These are phyloP conservation scores for Cetoscarus ocellatus DNA, from an alignment of 2,797 vertebrate genomes.

Conservation along the genomic window DNA sequence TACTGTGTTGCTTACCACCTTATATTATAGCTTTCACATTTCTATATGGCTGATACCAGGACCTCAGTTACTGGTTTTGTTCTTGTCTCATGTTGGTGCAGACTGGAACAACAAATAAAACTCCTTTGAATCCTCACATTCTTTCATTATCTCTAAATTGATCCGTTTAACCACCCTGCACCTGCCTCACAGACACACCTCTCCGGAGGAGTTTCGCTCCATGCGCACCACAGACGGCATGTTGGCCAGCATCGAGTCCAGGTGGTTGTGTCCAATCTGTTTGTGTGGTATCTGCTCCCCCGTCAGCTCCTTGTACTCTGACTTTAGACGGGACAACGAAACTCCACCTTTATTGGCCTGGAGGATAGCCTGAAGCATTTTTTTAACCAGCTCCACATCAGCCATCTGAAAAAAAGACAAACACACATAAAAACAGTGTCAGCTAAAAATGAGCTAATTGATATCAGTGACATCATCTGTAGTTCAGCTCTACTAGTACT, in stretches of 20 bases:
- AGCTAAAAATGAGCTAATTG: too few species aligned
- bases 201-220: slow-evolving; percentile 87
- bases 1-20: too few species aligned
- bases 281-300: slow-evolving; percentile 93
- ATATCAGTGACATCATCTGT: too few species aligned
- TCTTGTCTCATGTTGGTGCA: too few species aligned
- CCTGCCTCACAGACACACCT: slow-evolving; percentile 80
- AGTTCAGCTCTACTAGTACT: too few species aligned
- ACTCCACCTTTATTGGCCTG: slow-evolving; percentile 89
- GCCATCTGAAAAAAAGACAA: slow-evolving; percentile 85
- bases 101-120: too few species aligned
- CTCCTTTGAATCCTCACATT: too few species aligned
- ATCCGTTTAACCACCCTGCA: neutral
- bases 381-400: slow-evolving; percentile 89
- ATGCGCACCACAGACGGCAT: slow-evolving; percentile 90
- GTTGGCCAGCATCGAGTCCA: slow-evolving; percentile 88
- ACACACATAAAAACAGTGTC: neutral
- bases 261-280: slow-evolving; percentile 88
- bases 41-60: too few species aligned
- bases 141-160: too few species aligned
- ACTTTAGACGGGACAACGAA: slow-evolving; percentile 87
- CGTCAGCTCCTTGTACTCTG: slow-evolving; percentile 91
- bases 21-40: too few species aligned
- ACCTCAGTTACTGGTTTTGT: too few species aligned
- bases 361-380: slow-evolving; percentile 90